Evolutionary conservation across 2,888 invertebrate genomes (phyloP).

Genomic region (Sthenelais limicola): DNA sequence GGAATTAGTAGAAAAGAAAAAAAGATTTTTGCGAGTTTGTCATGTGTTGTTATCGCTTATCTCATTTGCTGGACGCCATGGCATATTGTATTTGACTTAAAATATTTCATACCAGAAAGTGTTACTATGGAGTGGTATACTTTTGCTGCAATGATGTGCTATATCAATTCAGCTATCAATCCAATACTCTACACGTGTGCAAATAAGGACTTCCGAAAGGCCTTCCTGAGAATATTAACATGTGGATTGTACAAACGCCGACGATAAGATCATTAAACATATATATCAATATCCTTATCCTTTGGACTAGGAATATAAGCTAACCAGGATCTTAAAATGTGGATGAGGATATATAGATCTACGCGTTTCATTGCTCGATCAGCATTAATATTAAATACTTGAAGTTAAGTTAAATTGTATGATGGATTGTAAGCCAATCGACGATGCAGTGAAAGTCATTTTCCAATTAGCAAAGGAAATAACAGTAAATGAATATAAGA

Average conservation of each 20-base stretch:
- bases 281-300: no score
- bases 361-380: no score
- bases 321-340: no score
- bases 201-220: slow-evolving; percentile 47
- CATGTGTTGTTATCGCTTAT: slow-evolving; percentile 49
- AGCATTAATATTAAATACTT: no score
- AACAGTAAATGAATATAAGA: no score
- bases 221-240: slow-evolving; percentile 46
- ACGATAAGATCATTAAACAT: no score
- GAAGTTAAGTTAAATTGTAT: no score
- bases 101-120: slow-evolving; percentile 44
- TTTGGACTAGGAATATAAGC: no score
- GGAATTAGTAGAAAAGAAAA: slow-evolving; percentile 44
- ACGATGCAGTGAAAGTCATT: no score
- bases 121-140: slow-evolving; percentile 48
- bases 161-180: slow-evolving; percentile 52
- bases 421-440: no score
- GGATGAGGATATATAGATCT: no score
- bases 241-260: slow-evolving; percentile 43
- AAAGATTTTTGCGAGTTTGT: slow-evolving; percentile 49
- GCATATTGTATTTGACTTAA: slow-evolving; percentile 53
- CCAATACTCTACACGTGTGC: slow-evolving; percentile 52
- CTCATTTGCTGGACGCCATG: slow-evolving; percentile 52
- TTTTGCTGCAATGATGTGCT: slow-evolving; percentile 49
- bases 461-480: no score